phyloP scores from a whole-genome alignment of 2,113 vertebrate genomes.

The Antigone vipio region DNA sequence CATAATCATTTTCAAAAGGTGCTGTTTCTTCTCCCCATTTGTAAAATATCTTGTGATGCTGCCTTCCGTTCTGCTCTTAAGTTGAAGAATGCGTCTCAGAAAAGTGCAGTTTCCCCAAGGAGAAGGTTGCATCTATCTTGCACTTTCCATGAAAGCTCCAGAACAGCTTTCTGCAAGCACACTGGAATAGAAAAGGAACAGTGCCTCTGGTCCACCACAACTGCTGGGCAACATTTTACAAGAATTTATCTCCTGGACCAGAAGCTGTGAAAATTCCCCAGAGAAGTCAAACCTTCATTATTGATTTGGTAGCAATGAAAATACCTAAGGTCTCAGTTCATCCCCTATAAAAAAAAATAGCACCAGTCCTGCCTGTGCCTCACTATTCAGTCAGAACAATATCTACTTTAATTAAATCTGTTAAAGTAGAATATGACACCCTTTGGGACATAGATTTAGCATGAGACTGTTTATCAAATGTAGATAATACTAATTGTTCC shows the following conservation, averaged over 20 bases:
- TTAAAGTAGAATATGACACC: slow-evolving; percentile 69
- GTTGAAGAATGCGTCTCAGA: background rate
- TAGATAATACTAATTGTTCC: slow-evolving; percentile 75
- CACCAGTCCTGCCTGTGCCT: background rate
- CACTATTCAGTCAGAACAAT: slow-evolving; percentile 55
- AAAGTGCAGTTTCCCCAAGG: background rate
- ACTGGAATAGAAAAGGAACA: background rate
- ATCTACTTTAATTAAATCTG: slow-evolving; percentile 70
- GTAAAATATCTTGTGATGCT: background rate
- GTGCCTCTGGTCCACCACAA: background rate
- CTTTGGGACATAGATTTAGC: slow-evolving; percentile 71
- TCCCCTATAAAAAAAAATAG: background rate
- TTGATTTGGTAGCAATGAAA: slow-evolving; percentile 51
- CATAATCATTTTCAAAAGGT: background rate
- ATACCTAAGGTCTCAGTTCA: slow-evolving; percentile 53
- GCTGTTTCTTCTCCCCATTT: background rate
- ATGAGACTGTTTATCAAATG: slow-evolving; percentile 72
- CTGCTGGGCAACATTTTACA: slow-evolving; percentile 16
- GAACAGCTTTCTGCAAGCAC: background rate
- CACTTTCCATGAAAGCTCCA: background rate
- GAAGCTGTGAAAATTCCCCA: slow-evolving; percentile 36
- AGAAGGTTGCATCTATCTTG: background rate
- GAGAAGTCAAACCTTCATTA: slow-evolving; percentile 49
- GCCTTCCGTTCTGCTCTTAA: background rate
- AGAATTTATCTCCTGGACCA: slow-evolving; percentile 44